Base-by-base conservation (phyloP, 2,113 vertebrate species). In the Monopterus albus region DNA sequence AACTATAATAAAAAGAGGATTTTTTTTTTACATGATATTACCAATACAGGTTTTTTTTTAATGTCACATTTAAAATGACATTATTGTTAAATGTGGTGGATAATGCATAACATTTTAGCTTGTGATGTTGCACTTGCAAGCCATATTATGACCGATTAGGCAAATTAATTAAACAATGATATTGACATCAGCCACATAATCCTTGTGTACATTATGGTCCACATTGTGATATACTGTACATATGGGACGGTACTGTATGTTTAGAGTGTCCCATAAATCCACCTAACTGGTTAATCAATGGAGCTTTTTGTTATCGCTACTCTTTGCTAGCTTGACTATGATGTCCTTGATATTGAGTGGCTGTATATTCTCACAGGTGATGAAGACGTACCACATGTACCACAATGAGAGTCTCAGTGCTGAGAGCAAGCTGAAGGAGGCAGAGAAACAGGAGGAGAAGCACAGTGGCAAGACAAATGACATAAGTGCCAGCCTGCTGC, bases 321-420 rank as follows among this genome's bases (percentile, higher is more conserved):
- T 26, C 13, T 17, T 40, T 9, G 3, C 9, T 36, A 5, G 33
- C 52, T 29, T 20, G 38, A 45, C 46, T 38, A 0, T 18, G 40
- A 28, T 29, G 63, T 40, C 20, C 6, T 26, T 29, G 14, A 29
- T 17, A 5, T 20, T 29, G 38, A 42, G 3, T 7, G 9, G 21
- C 3, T 78, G 52, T 64, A 0, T 67, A 25, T 52, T 51, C 35
- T 49, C 47, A 8, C 91, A 99, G 98, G 98, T 99, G 86, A 99
- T 99, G 97, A 99, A 99, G 92, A 99, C 98, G 0, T 99, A 99
- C 92, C 98, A 99, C 93, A 99, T 99, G 97, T 99, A 99, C 87
- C 98, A 99, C 0, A 93, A 95, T 0, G 98, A 99, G 83, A 99
- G 98, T 82, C 94, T 98, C 84, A 98, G 95, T 0, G 96, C 98